These are phyloP conservation scores for Phlogophora meticulosa DNA, from an alignment of 2,888 invertebrate species.

Conservation along the genomic window DNA sequence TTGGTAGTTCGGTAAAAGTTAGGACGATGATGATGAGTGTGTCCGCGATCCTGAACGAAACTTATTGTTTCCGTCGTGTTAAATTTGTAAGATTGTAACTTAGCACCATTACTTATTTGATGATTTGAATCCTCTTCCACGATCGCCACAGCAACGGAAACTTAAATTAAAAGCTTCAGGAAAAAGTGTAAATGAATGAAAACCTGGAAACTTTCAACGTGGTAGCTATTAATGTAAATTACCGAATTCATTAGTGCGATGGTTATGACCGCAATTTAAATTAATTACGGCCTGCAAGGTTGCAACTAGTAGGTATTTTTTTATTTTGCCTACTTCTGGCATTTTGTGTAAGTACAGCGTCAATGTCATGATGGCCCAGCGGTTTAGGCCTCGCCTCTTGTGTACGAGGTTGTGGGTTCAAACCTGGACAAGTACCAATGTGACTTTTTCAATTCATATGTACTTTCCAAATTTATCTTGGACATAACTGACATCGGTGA, in stretches of 20 bases:
- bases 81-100: neutral
- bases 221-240: slow-evolving; percentile 41
- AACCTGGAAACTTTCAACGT: slow-evolving; percentile 34
- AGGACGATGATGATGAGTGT: too few species aligned
- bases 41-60: too few species aligned
- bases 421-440: too few species aligned
- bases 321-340: neutral
- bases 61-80: too few species aligned
- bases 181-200: slow-evolving; percentile 31
- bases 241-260: slow-evolving; percentile 44
- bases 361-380: too few species aligned
- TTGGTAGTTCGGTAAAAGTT: too few species aligned
- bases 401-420: too few species aligned
- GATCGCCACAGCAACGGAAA: neutral
- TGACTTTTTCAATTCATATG: too few species aligned
- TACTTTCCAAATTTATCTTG: too few species aligned
- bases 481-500: too few species aligned
- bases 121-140: neutral
- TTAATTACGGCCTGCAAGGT: slow-evolving; percentile 38
- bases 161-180: slow-evolving; percentile 26
- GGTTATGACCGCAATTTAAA: slow-evolving; percentile 33
- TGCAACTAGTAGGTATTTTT: slow-evolving; percentile 16
- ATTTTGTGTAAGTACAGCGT: slow-evolving; percentile 7
- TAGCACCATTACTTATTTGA: neutral
- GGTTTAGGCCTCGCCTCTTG: too few species aligned